These are phyloP conservation scores for Pseudoips prasinana DNA, from an alignment of 2,888 invertebrate species.

Conservation along the genomic window DNA sequence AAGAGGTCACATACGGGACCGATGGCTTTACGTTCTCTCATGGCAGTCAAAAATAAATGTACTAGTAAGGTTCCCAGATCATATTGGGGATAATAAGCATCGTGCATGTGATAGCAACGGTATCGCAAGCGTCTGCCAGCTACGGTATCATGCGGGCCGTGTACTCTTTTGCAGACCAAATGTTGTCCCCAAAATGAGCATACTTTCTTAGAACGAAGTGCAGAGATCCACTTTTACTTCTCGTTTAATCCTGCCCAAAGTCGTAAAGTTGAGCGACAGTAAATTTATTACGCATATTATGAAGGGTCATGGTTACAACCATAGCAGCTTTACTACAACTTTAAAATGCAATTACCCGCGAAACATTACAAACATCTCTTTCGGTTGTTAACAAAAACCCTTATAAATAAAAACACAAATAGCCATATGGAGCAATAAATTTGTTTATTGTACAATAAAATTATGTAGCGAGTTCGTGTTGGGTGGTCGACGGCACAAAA, in stretches of 20 bases:
- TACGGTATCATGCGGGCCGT: too few species aligned
- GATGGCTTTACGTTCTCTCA: too few species aligned
- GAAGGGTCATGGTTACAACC: slow-evolving; percentile 22
- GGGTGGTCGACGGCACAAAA: slow-evolving; percentile 76
- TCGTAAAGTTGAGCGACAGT: slow-evolving; percentile 5
- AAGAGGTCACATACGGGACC: too few species aligned
- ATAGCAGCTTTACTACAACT: slow-evolving; percentile 25
- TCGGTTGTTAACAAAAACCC: slow-evolving; percentile 63
- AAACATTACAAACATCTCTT: slow-evolving; percentile 60
- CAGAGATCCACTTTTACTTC: too few species aligned
- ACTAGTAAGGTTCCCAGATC: too few species aligned
- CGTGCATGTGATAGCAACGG: too few species aligned
- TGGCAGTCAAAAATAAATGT: too few species aligned
- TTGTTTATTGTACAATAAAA: slow-evolving; percentile 81
- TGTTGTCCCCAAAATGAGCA: too few species aligned
- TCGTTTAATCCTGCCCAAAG: not conserved
- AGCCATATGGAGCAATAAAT: slow-evolving; percentile 80
- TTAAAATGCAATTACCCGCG: slow-evolving; percentile 51
- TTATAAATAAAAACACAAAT: slow-evolving; percentile 79
- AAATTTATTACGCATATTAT: slow-evolving; percentile 21
- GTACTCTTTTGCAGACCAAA: too few species aligned
- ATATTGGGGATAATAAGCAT: too few species aligned
- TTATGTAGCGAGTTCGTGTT: slow-evolving; percentile 73
- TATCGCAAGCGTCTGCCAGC: too few species aligned
- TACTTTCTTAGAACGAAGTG: too few species aligned